Base-by-base conservation (phyloP, 2,797 vertebrate species). In the Arctocebus calabarensis region DNA sequence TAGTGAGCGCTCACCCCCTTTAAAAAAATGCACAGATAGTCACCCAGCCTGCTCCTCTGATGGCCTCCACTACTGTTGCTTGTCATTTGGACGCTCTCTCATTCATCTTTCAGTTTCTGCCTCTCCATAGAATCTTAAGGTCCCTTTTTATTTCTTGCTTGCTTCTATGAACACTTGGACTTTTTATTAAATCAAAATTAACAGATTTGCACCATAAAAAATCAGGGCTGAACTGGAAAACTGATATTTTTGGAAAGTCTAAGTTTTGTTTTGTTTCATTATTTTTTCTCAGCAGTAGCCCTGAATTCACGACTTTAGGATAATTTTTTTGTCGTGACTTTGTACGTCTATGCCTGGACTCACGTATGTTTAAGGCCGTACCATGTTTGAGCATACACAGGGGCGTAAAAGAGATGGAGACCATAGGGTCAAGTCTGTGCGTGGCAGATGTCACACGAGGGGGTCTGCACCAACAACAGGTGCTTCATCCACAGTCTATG, bases 361-460 rank as follows among this genome's bases (percentile, higher is more conserved):
- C 57, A 29, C 84, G 3, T 4, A 0, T 20, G n/a, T 71, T 52
- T 74, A 29, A 61, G 43, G 64, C 27, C 5, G 6, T 0, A 3
- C 16, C 2, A 4, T 37, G n/a, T 34, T 2, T 43, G 64, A 73
- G n/a, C n/a, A 45, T 5, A 10, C 25, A 1, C 3, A 7, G 55
- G 64, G 40, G 20, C 57, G 7, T 0, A 10, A 19, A 14, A 34
- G 20, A 61, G 29, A 27, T 0, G 32, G 70, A 3, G 2, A 12
- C 27, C 1, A 0, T 16, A 23, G n/a, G 5, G 17, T 40, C 57
- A 11, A 32, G 78, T 32, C 34, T 0, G 20, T 0, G 0, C 0
- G 37, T 45, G 8, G 40, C n/a, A 19, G 29, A 16, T 4, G 27
- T 7, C n/a, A 37, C 70, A 37, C 12, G 12, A 23, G 71, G 27